Conservation (phyloP, 2,888 invertebrate species). For the Acanthosepion esculentum region DNA sequence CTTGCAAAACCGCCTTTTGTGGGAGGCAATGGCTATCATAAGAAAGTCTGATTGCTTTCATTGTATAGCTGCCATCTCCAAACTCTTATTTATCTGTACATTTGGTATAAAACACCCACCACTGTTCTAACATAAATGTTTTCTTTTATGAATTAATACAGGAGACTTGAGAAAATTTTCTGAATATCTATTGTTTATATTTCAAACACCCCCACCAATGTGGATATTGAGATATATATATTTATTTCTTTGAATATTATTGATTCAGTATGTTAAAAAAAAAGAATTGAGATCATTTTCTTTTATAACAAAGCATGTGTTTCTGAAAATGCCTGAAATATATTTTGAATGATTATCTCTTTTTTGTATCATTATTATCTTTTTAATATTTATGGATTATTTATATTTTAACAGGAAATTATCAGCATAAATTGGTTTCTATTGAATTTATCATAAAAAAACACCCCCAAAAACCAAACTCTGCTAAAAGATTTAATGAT, state of each 20-base stretch:
- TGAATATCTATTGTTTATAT: neutral
- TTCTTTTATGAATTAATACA: neutral
- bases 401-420: too few relatives aligned
- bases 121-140: neutral
- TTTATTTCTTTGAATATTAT: neutral
- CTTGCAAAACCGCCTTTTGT: neutral
- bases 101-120: too few relatives aligned
- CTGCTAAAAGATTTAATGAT: too few relatives aligned
- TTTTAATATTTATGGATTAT: too few relatives aligned
- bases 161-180: neutral
- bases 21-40: neutral
- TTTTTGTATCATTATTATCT: neutral
- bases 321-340: neutral
- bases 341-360: neutral
- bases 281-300: neutral
- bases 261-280: neutral
- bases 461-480: too few relatives aligned
- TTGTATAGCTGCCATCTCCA: neutral
- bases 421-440: too few relatives aligned
- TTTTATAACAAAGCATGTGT: neutral
- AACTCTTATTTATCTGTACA: neutral
- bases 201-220: neutral
- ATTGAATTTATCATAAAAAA: too few relatives aligned
- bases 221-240: neutral
- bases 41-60: neutral